Evolutionary conservation across 2,113 vertebrate species (phyloP).

Genomic region (Tetraodon nigroviridis): DNA sequence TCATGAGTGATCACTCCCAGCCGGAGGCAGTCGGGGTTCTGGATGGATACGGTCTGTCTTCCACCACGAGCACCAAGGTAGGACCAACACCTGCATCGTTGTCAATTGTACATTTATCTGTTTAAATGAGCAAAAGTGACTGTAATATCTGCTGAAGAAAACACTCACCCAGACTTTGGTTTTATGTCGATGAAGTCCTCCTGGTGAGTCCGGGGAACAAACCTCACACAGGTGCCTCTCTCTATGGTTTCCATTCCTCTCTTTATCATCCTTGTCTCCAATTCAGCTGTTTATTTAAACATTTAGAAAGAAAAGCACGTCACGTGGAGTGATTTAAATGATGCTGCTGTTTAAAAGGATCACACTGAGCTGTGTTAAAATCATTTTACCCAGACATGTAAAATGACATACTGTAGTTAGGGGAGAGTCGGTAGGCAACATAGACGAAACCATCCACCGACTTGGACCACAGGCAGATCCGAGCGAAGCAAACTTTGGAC

Average conservation of each 20-base stretch:
- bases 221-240: conserved; percentile 78
- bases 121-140: background rate
- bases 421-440: conserved; percentile 58
- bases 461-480: conserved; percentile 70
- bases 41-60: conserved; percentile 65
- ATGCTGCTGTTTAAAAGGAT: background rate
- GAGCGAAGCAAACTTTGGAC: conserved; percentile 67
- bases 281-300: conserved; percentile 52
- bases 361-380: background rate
- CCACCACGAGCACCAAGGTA: conserved; percentile 74
- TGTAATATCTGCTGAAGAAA: background rate
- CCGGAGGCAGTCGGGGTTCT: conserved; percentile 57
- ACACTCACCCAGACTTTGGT: conserved; percentile 77
- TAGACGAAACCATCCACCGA: conserved; percentile 73
- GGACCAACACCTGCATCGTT: conserved; percentile 72
- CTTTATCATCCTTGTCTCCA: conserved; percentile 60
- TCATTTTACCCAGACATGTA: background rate
- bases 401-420: conserved; percentile 60
- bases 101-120: background rate
- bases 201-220: conserved; percentile 79
- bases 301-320: background rate
- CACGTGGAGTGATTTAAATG: background rate
- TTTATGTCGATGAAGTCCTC: conserved; percentile 79
- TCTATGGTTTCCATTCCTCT: conserved; percentile 76
- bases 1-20: conserved; percentile 69